Base-by-base conservation (phyloP, 2,888 invertebrate species). In the Drosophila percnosoma region DNA sequence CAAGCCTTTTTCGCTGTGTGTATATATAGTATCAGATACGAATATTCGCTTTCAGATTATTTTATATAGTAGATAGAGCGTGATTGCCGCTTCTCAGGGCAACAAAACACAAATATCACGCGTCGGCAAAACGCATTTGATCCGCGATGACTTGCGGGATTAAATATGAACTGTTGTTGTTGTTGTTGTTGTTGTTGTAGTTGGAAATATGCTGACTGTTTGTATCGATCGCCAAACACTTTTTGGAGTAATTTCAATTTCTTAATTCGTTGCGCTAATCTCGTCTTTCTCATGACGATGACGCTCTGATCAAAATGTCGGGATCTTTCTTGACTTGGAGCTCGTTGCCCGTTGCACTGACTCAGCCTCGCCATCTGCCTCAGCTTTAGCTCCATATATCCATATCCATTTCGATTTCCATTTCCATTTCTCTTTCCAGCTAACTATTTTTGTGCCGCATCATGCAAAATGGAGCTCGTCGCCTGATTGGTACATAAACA, bases 201-300 rank as follows among this genome's bases (percentile, higher is more conserved):
- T 52, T 68, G 65, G 49, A 86, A 84, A 89, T 71, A 75, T 89
- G 84, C 84, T 89, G 84, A 84, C 84, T 84, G 83, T 88, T 86
- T 73, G 73, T 80, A 88, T 80, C 89, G 83, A 84, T 86, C 89
- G 83, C 73, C 83, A 88, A 84, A 84, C 83, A 88, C 87, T 88
- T 88, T 84, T 84, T 90, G 77, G 83, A 90, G 90, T 86, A 83
- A 87, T 91, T 90, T 90, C 90, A 90, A 90, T 91, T 89, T 91
- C 81, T 87, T 80, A 82, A 91, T 91, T 91, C 91, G 91, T 91
- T 91, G 89, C 91, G 91, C 90, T 91, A 91, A 91, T 91, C 91
- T 91, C 75, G 82, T 84, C 72, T 85, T 84, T 86, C 89, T 87
- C 89, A 84, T 88, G 86, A 83, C 81, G 78, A 75, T 75, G 78